These are phyloP conservation scores for Potorous gilbertii DNA, from an alignment of 2,797 vertebrate genomes.

Conservation along the genomic window DNA sequence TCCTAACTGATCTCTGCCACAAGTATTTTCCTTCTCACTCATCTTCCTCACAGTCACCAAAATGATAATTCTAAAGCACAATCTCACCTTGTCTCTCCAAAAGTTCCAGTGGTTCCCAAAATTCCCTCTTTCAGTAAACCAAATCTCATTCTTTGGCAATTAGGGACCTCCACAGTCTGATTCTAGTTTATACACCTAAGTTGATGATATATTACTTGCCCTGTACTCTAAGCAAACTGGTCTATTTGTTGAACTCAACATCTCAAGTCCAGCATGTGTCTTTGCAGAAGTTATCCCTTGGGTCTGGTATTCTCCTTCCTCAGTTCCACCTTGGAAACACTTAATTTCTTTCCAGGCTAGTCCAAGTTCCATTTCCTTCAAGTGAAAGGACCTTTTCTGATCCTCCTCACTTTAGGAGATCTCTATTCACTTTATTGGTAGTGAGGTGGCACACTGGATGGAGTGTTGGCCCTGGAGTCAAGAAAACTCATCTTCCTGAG, in stretches of 20 bases:
- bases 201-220: background rate
- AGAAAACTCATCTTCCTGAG: background rate
- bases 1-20: background rate
- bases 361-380: background rate
- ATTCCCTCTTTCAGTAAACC: background rate
- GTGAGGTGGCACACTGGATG: background rate
- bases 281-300: background rate
- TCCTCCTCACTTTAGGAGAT: background rate
- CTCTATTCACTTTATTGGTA: background rate
- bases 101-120: background rate
- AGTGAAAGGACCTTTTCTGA: background rate
- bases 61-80: background rate
- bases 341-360: background rate
- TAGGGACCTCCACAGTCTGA: background rate
- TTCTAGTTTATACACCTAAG: background rate
- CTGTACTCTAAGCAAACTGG: background rate
- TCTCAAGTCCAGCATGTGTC: background rate
- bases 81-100: background rate
- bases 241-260: background rate
- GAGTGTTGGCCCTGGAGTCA: background rate
- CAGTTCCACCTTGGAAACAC: background rate
- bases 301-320: background rate
- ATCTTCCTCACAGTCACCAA: background rate
- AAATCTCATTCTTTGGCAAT: background rate
- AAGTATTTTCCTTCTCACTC: background rate